Conservation (phyloP, 1,140 invertebrate genomes). For the Apocrypta bakeri region DNA sequence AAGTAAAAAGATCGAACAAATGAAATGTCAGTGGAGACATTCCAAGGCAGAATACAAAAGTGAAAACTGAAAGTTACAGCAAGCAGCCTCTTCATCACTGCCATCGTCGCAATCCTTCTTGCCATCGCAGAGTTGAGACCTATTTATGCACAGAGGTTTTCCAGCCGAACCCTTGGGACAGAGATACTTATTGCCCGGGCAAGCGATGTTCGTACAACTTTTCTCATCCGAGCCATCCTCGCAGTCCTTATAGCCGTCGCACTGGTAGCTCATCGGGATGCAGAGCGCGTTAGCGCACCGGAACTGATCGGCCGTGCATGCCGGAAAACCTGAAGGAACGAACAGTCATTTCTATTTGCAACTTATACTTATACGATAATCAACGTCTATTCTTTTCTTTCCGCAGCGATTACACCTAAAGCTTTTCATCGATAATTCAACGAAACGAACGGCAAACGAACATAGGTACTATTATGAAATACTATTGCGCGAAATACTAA, state of each 20-base stretch:
- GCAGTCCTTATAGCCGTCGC: conserved; percentile 90
- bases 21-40: background rate
- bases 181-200: conserved; percentile 93
- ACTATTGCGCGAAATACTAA: conserved; percentile 72
- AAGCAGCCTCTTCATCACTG: conserved; percentile 90
- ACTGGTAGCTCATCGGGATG: conserved; percentile 88
- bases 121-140: conserved; percentile 91
- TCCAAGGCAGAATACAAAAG: background rate
- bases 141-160: conserved; percentile 89
- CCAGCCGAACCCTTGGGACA: conserved; percentile 86
- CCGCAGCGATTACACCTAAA: too few species aligned
- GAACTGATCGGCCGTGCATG: conserved; percentile 93
- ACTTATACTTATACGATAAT: too few species aligned
- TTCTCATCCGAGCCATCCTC: conserved; percentile 91
- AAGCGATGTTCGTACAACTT: conserved; percentile 91
- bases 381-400: too few species aligned
- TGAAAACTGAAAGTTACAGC: conserved; percentile 83
- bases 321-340: conserved; percentile 83
- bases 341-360: background rate
- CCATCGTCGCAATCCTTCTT: conserved; percentile 92
- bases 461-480: too few species aligned
- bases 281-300: conserved; percentile 94
- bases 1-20: conserved; percentile 26
- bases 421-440: too few species aligned
- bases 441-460: too few species aligned